Percentiles rank a stretch among this genome's conserved stretches.
These are phyloP conservation scores for Mya arenaria DNA, from an alignment of 1,140 invertebrate species.

Conservation along the genomic window DNA sequence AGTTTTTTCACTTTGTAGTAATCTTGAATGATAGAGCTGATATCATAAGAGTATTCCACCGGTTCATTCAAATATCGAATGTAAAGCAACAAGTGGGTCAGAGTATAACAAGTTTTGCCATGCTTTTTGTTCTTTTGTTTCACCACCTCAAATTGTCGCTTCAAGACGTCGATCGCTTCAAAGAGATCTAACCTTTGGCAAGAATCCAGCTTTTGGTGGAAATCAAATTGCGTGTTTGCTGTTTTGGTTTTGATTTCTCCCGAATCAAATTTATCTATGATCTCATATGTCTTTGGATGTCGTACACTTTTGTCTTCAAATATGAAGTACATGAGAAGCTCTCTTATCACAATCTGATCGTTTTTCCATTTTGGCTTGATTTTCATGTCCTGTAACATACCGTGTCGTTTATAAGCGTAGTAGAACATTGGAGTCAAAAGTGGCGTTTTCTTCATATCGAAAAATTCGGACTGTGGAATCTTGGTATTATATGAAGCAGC, in stretches of 20 bases:
- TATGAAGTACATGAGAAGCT: background rate
- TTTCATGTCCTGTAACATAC: conserved; percentile 7
- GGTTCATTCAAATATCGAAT: too few relatives aligned
- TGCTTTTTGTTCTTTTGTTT: background rate
- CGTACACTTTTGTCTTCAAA: background rate
- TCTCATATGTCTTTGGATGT: too few relatives aligned
- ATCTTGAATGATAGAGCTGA: background rate
- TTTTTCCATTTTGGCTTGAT: background rate
- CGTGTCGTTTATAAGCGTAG: background rate
- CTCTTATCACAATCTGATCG: background rate
- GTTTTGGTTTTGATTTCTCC: background rate
- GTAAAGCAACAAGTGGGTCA: too few relatives aligned
- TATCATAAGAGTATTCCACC: background rate
- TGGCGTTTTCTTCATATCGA: background rate
- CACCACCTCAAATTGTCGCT: too few relatives aligned
- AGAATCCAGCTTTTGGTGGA: background rate
- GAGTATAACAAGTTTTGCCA: too few relatives aligned
- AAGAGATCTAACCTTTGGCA: background rate
- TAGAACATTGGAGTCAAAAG: background rate
- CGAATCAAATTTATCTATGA: background rate
- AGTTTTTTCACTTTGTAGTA: background rate
- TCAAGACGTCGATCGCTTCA: background rate
- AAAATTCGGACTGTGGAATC: conserved; percentile 2
- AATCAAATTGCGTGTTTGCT: background rate
- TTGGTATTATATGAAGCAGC: background rate